phyloP scores from a whole-genome alignment of 2,888 invertebrate species.

The Chrysopilus asiliformis region DNA sequence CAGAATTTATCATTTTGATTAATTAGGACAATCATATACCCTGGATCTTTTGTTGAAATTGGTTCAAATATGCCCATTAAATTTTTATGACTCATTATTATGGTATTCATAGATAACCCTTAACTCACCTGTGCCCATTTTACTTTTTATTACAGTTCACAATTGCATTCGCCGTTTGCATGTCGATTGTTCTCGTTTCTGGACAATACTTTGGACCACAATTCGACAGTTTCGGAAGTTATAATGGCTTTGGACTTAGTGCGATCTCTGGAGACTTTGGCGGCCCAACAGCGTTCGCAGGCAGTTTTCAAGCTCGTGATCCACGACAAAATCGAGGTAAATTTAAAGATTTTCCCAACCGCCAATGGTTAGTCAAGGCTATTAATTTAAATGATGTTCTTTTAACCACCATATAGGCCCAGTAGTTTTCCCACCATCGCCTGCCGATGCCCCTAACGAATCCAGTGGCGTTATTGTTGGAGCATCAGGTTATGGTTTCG shows the following conservation, averaged over 20 bases:
- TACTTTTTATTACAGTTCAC: conserved; percentile 25
- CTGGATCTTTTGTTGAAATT: no score
- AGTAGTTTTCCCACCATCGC: conserved; percentile 62
- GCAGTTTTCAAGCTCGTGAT: conserved; percentile 27
- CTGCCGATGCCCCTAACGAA: conserved; percentile 52
- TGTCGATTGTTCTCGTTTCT: conserved; percentile 27
- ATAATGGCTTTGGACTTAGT: conserved; percentile 13
- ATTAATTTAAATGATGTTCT: conserved; percentile 1
- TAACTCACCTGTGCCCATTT: no score
- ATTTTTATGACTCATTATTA: no score
- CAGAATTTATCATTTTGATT: no score
- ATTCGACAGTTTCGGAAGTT: conserved; percentile 15
- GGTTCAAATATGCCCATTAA: no score
- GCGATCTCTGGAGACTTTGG: conserved; percentile 15
- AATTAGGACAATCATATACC: no score
- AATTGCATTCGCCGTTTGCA: conserved; percentile 26
- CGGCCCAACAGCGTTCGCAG: conserved; percentile 13
- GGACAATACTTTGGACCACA: conserved; percentile 29
- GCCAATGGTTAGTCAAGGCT: background rate
- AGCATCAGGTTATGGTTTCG: conserved; percentile 75
- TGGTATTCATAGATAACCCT: no score
- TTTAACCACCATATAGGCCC: conserved; percentile 46
- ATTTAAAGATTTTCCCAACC: conserved; percentile 7
- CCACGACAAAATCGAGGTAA: conserved; percentile 35
- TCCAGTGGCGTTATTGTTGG: conserved; percentile 71